Evolutionary conservation across 2,797 vertebrate genomes (phyloP).

Genomic region (Podarcis lilfordi): DNA sequence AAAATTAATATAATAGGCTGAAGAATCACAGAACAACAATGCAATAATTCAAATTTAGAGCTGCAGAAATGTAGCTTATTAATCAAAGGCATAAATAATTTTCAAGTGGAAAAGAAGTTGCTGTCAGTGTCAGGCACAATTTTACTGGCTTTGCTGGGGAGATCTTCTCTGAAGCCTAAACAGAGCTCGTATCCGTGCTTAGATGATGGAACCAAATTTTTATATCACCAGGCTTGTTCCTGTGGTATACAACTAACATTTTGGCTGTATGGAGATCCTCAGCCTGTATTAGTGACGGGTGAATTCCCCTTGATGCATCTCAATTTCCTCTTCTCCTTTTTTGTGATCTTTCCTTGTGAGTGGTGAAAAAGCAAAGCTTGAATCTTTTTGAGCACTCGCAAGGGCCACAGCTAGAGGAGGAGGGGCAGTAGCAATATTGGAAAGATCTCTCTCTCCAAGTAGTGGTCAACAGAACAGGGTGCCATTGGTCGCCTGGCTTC

Average conservation of each 20-base stretch:
- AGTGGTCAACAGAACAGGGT: no score
- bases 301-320: neutral
- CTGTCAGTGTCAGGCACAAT: neutral
- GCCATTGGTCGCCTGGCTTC: no score
- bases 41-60: conserved; percentile 13
- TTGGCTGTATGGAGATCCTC: neutral
- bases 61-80: conserved; percentile 12
- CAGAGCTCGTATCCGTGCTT: neutral
- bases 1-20: conserved; percentile 27
- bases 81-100: conserved; percentile 27
- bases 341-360: neutral
- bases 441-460: neutral
- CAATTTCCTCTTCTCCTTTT: neutral
- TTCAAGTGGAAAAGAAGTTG: neutral
- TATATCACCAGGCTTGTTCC: neutral
- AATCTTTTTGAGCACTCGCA: neutral
- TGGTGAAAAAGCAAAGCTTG: neutral
- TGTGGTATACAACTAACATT: neutral
- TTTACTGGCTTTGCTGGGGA: neutral
- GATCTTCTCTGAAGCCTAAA: no score
- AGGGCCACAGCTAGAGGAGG: neutral
- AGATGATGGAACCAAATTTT: neutral
- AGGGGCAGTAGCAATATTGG: neutral
- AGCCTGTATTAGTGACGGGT: neutral
- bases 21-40: conserved; percentile 23